Conservation (phyloP, 1,140 invertebrate genomes). For the Limonius californicus region DNA sequence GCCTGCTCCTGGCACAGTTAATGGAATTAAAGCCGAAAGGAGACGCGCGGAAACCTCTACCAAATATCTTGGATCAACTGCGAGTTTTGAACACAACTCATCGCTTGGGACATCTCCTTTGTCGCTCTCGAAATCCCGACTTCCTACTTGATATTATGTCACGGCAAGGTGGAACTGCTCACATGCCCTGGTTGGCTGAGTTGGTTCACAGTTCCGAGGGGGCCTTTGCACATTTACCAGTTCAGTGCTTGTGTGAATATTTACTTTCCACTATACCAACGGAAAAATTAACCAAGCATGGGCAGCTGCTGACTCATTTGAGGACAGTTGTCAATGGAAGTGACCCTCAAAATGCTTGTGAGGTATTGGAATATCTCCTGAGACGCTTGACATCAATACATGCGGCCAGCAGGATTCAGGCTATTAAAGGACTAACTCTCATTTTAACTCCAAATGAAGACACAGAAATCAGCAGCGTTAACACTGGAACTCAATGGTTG, state of each 20-base stretch:
- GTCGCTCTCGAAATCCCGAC: constrained; percentile 84
- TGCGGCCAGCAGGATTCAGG: constrained; percentile 68
- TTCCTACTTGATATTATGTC: constrained; percentile 92
- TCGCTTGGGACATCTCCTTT: constrained; percentile 85
- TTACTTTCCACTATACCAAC: constrained; percentile 69
- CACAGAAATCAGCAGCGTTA: constrained; percentile 29
- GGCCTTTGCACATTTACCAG: constrained; percentile 80
- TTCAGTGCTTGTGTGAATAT: constrained; percentile 96
- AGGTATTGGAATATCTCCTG: constrained; percentile 91
- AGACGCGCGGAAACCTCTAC: constrained; percentile 73
- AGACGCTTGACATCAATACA: constrained; percentile 80
- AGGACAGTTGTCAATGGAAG: constrained; percentile 60
- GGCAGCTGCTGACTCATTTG: constrained; percentile 76
- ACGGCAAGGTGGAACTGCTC: constrained; percentile 74
- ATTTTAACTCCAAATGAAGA: constrained; percentile 52
- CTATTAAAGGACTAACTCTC: constrained; percentile 63
- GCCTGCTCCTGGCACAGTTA: constrained; percentile 76
- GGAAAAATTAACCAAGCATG: constrained; percentile 67
- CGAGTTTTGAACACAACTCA: constrained; percentile 72
- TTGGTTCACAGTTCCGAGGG: constrained; percentile 89
- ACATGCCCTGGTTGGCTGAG: constrained; percentile 96
- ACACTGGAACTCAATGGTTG: constrained; percentile 62
- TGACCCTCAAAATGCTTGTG: constrained; percentile 62
- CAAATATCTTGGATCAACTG: constrained; percentile 74
- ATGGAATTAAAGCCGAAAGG: constrained; percentile 80